A percentile compares a stretch with the other conserved stretches of the same genome.
Evolutionary conservation across 2,888 invertebrate species (phyloP).

Genomic region (Cecidostiba fungosa): DNA sequence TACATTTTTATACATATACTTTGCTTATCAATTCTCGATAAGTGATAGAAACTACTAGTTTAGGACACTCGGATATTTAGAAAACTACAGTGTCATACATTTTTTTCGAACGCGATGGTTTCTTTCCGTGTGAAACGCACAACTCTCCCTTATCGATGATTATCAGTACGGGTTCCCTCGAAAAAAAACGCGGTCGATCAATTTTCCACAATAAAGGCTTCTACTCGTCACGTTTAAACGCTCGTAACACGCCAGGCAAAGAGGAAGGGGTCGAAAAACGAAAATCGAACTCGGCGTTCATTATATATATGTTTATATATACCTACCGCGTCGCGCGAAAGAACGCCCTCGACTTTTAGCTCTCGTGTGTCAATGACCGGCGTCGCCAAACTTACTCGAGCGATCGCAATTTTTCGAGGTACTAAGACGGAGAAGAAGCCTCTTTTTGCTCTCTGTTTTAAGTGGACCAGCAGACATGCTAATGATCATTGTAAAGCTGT

Average conservation of each 20-base stretch:
- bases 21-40: background rate
- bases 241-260: background rate
- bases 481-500: constrained; percentile 23
- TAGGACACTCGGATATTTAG: background rate
- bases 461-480: constrained; percentile 36
- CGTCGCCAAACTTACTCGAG: background rate
- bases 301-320: background rate
- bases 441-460: constrained; percentile 17
- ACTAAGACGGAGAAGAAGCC: no score
- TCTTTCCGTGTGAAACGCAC: background rate
- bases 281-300: background rate
- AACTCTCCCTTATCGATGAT: constrained; percentile 13
- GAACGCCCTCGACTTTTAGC: background rate
- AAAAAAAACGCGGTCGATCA: constrained; percentile 4
- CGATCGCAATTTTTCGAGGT: background rate
- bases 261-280: background rate
- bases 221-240: no score
- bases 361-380: constrained; percentile 21
- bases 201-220: constrained; percentile 15
- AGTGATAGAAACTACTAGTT: background rate
- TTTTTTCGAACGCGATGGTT: background rate
- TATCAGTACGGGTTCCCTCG: background rate
- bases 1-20: no score
- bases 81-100: background rate
- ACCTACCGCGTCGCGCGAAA: background rate